Percentiles rank a stretch among this genome's conserved stretches.
Evolutionary conservation across 2,797 vertebrate species (phyloP).

Genomic region (Ambastaia sidthimunki): DNA sequence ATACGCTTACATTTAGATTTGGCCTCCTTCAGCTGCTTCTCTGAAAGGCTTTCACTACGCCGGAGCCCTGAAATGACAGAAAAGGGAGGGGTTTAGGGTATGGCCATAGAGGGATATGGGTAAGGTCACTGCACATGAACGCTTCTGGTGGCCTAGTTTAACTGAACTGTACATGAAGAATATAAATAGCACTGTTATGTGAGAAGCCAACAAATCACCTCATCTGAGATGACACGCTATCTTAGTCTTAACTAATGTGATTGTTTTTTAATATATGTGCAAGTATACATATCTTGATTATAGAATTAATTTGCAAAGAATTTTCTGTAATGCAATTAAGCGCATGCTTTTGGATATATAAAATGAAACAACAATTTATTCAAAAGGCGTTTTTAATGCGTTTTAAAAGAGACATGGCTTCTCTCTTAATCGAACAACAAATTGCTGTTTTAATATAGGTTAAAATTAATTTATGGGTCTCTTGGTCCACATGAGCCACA

Average conservation of each 20-base stretch:
- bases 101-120: background rate
- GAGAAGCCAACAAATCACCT: conserved; percentile 47
- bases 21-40: conserved; percentile 97
- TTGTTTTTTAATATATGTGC: background rate
- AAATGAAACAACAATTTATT: background rate
- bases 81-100: conserved; percentile 34
- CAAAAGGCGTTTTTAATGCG: background rate
- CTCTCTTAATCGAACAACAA: background rate
- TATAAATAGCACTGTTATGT: conserved; percentile 54
- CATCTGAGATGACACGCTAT: conserved; percentile 26
- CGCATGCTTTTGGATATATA: background rate
- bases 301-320: background rate
- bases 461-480: background rate
- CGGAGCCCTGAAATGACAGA: conserved; percentile 83
- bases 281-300: background rate
- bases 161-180: conserved; percentile 31
- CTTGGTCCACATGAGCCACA: conserved; percentile 35
- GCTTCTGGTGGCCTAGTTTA: conserved; percentile 37
- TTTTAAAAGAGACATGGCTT: background rate
- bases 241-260: background rate
- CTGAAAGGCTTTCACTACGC: conserved; percentile 92
- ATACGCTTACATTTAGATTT: conserved; percentile 99
- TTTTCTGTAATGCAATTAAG: background rate
- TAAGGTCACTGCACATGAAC: conserved; percentile 39
- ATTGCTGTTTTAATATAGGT: background rate